Evolutionary conservation across 1,140 invertebrate species (phyloP).

Genomic region (Drosophila busckii): DNA sequence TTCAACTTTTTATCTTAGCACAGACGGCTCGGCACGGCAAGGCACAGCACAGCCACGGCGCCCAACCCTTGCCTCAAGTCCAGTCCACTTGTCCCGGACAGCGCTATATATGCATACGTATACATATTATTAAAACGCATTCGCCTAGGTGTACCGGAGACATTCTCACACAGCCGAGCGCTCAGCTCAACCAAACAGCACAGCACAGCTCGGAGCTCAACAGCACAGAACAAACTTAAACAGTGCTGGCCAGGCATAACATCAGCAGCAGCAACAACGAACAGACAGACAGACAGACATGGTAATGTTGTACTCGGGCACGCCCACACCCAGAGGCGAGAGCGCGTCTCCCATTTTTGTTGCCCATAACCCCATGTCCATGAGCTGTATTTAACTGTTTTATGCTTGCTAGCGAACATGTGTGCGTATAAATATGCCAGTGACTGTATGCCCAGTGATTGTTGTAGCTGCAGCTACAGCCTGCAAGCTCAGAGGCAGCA

Average conservation of each 20-base stretch:
- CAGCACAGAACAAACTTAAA: neutral
- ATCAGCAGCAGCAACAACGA: conserved; percentile 6
- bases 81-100: conserved; percentile 43
- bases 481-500: conserved; percentile 14
- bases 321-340: neutral
- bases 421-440: conserved; percentile 61
- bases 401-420: conserved; percentile 49
- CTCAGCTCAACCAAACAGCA: conserved; percentile 5
- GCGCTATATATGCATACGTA: conserved; percentile 62
- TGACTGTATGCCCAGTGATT: too few species aligned
- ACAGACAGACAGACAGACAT: too few species aligned
- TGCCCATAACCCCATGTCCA: neutral
- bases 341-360: neutral
- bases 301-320: conserved; percentile 41
- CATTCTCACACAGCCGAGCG: conserved; percentile 1
- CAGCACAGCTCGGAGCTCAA: conserved; percentile 3
- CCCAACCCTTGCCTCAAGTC: conserved; percentile 13
- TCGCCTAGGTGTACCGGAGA: conserved; percentile 62
- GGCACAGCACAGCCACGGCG: conserved; percentile 11
- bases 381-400: conserved; percentile 59
- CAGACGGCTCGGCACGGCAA: too few species aligned
- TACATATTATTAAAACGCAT: conserved; percentile 75
- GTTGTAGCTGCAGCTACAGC: conserved; percentile 48
- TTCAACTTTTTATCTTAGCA: conserved; percentile 70
- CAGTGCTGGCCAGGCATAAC: neutral